A percentile compares a stretch with the other conserved stretches of the same genome.
phyloP scores from a whole-genome alignment of 2,797 vertebrate species.

The Xenops minutus region DNA sequence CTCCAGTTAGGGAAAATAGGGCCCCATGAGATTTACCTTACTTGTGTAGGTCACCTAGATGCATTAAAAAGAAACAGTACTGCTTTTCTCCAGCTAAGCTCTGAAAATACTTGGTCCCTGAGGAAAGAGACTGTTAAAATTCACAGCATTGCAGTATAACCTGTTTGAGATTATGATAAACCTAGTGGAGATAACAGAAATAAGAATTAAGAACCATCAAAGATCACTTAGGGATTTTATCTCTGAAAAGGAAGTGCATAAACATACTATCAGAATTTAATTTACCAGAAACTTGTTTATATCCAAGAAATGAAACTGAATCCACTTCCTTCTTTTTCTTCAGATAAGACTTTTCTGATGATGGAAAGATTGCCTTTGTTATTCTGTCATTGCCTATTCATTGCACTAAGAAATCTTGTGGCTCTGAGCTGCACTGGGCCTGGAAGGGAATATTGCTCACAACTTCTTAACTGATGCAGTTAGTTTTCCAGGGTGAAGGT shows the following conservation, averaged over 20 bases:
- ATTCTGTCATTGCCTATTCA: conserved; percentile 23
- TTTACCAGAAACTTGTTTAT: conserved; percentile 15
- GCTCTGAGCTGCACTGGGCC: neutral
- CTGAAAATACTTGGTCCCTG: neutral
- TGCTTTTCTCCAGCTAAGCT: neutral
- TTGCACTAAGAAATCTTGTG: neutral
- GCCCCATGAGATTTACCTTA: neutral
- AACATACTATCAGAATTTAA: neutral
- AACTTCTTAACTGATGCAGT: neutral
- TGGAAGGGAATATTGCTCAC: neutral
- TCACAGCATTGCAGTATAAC: neutral
- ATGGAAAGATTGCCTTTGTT: neutral
- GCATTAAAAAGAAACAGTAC: neutral
- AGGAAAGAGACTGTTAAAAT: neutral
- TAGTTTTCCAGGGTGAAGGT: neutral
- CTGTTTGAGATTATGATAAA: neutral
- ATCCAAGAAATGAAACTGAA: conserved; percentile 5
- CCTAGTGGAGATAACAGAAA: neutral
- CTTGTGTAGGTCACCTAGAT: neutral
- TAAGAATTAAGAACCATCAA: neutral
- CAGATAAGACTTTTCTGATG: neutral
- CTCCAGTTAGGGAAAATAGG: neutral
- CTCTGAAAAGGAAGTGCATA: neutral
- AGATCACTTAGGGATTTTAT: neutral
- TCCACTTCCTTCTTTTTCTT: neutral